Conservation (phyloP, 2,888 invertebrate species). For the Leptopterna dolabrata region DNA sequence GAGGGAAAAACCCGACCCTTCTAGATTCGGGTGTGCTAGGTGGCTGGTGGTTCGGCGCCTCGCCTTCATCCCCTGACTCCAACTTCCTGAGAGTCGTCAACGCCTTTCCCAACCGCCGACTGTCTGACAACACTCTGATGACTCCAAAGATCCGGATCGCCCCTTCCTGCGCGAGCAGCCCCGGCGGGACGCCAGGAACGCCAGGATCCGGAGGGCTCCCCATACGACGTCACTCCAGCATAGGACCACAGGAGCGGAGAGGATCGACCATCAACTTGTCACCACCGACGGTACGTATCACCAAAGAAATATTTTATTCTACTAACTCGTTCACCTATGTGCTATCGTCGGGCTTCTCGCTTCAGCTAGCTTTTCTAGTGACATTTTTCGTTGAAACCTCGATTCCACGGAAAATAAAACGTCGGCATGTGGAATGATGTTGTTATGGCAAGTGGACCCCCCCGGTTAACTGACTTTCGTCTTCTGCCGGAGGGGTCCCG, state of each 20-base stretch:
- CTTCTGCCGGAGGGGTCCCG: no score
- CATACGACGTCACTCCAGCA: conserved; percentile 89
- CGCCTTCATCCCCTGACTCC: conserved; percentile 84
- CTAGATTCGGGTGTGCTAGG: conserved; percentile 75
- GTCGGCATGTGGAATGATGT: no score
- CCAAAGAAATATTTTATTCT: not conserved
- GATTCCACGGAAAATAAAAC: no score
- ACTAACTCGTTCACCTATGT: not conserved
- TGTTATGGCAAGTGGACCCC: no score
- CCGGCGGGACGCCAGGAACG: conserved; percentile 72
- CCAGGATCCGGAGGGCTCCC: conserved; percentile 75
- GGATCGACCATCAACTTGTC: conserved; percentile 87
- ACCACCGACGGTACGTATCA: conserved; percentile 84
- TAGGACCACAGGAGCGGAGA: conserved; percentile 89
- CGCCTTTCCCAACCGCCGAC: conserved; percentile 85
- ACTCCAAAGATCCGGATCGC: conserved; percentile 88
- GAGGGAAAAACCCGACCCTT: conserved; percentile 43
- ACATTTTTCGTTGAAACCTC: no score
- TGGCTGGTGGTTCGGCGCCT: conserved; percentile 87
- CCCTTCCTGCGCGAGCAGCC: conserved; percentile 87
- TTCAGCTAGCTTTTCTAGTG: not conserved
- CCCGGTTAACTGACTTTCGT: no score
- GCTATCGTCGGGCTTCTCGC: not conserved
- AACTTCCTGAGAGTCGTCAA: conserved; percentile 87
- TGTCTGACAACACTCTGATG: conserved; percentile 93